Conservation (phyloP, 2,888 invertebrate species). For the Nebria salina region DNA sequence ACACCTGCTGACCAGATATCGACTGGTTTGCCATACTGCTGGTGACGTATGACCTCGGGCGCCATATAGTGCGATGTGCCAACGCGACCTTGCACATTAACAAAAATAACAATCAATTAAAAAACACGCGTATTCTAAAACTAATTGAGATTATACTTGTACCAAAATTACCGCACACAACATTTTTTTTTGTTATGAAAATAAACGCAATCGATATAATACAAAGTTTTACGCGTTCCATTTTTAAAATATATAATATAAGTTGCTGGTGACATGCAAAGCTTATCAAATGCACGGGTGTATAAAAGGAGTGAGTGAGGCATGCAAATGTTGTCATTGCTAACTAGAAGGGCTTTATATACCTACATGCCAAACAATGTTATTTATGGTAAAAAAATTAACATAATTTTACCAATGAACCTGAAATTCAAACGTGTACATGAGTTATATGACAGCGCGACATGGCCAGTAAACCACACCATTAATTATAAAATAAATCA, state of each 20-base stretch:
- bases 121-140: background rate
- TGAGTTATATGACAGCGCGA: no score
- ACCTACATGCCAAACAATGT: no score
- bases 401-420: no score
- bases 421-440: no score
- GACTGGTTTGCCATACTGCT: slow-evolving; percentile 92
- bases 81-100: slow-evolving; percentile 76
- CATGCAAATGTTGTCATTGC: background rate
- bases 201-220: background rate
- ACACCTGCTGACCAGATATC: slow-evolving; percentile 99
- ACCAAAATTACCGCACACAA: no score
- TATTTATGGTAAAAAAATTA: no score
- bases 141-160: no score
- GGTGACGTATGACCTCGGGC: slow-evolving; percentile 93
- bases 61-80: slow-evolving; percentile 99
- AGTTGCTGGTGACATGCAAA: slow-evolving; percentile 13
- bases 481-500: no score
- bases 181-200: no score
- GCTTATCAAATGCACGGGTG: slow-evolving; percentile 13
- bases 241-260: no score
- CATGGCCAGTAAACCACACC: no score
- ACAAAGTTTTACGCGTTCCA: background rate
- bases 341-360: no score
- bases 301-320: background rate
- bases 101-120: background rate